Conservation (phyloP, 2,888 invertebrate species). For the Acanthosepion lycidas region DNA sequence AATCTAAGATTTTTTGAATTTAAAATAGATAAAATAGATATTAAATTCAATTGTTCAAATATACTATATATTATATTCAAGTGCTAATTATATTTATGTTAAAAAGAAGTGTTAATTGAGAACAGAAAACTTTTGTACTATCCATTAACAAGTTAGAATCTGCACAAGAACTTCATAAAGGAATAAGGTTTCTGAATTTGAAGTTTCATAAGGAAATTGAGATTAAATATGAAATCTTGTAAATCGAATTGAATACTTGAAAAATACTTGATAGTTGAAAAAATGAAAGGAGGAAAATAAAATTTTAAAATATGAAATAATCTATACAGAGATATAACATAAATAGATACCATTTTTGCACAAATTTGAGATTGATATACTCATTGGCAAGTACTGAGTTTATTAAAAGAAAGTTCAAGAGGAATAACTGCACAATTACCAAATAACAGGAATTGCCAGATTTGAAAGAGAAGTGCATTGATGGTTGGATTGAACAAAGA, state of each 20-base stretch:
- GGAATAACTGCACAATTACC: no score
- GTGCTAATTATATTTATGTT: neutral
- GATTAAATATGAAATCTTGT: neutral
- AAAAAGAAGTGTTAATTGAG: no score
- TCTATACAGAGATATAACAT: no score
- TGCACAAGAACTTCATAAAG: neutral
- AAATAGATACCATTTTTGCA: no score
- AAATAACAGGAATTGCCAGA: no score
- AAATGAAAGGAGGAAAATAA: neutral
- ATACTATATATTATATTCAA: neutral
- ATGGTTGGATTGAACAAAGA: no score
- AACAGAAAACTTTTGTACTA: no score
- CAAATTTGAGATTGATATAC: no score
- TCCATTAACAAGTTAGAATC: no score
- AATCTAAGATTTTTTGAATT: neutral
- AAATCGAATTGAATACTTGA: neutral
- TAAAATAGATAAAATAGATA: neutral
- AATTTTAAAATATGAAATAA: neutral
- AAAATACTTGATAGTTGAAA: neutral
- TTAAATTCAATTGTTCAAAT: neutral
- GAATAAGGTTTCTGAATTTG: neutral
- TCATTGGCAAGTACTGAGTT: no score
- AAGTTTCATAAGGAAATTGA: neutral
- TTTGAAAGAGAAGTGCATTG: no score
- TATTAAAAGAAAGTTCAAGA: no score